These are phyloP conservation scores for Tupiocoris notatus DNA, from an alignment of 2,888 invertebrate genomes.

Conservation along the genomic window DNA sequence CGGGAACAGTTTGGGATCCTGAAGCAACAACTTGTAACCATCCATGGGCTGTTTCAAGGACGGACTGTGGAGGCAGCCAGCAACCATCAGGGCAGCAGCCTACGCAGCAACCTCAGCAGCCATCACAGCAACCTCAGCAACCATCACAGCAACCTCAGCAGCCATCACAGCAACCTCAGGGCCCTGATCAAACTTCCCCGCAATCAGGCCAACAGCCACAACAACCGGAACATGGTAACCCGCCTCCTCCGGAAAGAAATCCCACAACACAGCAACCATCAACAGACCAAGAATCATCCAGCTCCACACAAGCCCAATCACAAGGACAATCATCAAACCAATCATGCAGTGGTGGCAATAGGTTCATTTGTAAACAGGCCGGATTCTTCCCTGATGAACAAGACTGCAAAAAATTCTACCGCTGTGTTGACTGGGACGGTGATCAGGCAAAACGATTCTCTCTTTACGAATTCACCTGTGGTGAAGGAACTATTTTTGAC, in stretches of 20 bases:
- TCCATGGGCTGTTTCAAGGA: constrained; percentile 57
- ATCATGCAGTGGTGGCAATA: constrained; percentile 9
- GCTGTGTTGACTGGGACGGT: constrained; percentile 68
- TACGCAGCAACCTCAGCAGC: constrained; percentile 31
- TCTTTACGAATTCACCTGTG: constrained; percentile 66
- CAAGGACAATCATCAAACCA: constrained; percentile 32
- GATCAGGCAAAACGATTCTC: constrained; percentile 59
- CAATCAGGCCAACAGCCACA: constrained; percentile 44
- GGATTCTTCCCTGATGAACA: constrained; percentile 69
- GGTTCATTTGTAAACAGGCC: constrained; percentile 60
- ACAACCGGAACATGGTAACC: constrained; percentile 42
- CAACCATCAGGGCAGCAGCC: constrained; percentile 44
- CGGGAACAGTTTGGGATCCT: constrained; percentile 70
- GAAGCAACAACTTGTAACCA: constrained; percentile 64
- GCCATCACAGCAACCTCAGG: constrained; percentile 42
- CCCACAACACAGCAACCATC: constrained; percentile 23
- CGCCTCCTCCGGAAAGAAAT: constrained; percentile 23
- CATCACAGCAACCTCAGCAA: constrained; percentile 38
- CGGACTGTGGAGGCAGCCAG: constrained; percentile 48
- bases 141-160: constrained; percentile 45
- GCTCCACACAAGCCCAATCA: constrained; percentile 24
- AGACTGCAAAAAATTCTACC: constrained; percentile 73
- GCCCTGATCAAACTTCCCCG: constrained; percentile 46
- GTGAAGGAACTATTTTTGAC: constrained; percentile 71
- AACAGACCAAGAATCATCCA: constrained; percentile 8